Conservation (phyloP, 2,113 vertebrate species). For the Percina caprodes region DNA sequence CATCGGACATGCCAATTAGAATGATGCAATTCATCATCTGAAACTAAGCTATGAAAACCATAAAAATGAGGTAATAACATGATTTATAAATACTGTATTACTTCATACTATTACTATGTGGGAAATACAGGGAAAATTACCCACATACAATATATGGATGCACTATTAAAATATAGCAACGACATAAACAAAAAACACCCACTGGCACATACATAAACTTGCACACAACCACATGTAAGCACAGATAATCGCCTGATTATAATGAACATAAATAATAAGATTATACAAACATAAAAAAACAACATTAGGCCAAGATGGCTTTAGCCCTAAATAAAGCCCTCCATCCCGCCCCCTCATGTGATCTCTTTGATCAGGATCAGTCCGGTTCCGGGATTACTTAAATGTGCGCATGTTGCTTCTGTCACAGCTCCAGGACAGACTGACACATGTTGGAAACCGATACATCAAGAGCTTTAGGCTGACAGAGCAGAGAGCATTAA, state of each 20-base stretch:
- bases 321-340: neutral
- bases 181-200: neutral
- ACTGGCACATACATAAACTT: neutral
- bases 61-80: slow-evolving; percentile 6
- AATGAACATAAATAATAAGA: neutral
- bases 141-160: neutral
- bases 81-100: neutral
- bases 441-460: neutral
- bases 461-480: neutral
- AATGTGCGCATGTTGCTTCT: neutral
- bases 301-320: neutral
- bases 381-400: slow-evolving; percentile 15
- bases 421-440: neutral
- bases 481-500: neutral
- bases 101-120: neutral
- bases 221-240: neutral
- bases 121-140: slow-evolving; percentile 2
- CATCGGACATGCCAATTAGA: neutral
- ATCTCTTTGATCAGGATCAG: neutral
- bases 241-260: neutral
- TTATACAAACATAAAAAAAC: neutral
- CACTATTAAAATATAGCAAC: slow-evolving; percentile 1
- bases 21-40: neutral
- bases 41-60: slow-evolving; percentile 20
- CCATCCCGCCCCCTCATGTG: neutral